These are phyloP conservation scores for Actinostola sp. DNA, from an alignment of 92 coral and sea anemone genomes.

Conservation along the genomic window DNA sequence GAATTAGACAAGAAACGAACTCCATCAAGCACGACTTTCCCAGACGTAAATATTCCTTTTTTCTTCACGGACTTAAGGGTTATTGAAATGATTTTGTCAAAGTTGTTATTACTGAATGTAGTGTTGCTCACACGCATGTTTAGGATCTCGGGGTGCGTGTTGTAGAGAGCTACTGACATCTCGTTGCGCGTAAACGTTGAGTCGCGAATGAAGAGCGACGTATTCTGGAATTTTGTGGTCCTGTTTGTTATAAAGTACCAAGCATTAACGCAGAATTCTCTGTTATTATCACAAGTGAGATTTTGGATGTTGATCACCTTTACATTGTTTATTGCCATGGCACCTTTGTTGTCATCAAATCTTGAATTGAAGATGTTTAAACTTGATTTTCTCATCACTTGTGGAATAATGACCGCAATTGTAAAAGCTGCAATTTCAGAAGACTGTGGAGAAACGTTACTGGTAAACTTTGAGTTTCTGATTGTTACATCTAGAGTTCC, in stretches of 20 bases:
- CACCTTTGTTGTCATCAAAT: conserved; percentile 9
- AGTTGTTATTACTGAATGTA: neutral
- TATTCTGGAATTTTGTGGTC: neutral
- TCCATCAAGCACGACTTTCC: neutral
- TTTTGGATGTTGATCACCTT: conserved; percentile 1
- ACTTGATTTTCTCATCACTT: neutral
- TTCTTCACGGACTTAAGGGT: neutral
- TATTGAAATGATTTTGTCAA: neutral
- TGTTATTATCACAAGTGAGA: neutral
- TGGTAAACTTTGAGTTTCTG: neutral
- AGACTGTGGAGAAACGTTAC: neutral
- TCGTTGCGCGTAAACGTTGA: neutral
- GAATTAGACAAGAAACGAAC: conserved; percentile 11
- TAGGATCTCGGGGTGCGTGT: neutral
- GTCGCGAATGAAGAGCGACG: neutral
- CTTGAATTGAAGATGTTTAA: neutral
- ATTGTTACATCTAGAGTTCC: neutral
- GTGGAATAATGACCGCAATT: neutral
- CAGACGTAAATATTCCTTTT: neutral
- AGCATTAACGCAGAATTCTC: neutral
- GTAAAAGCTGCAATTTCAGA: neutral
- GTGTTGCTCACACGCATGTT: neutral
- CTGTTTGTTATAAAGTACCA: neutral
- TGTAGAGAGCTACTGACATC: neutral
- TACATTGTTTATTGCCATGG: neutral